Evolutionary conservation across 1,140 invertebrate species (phyloP), one percentile per base, ranked within the genome.

Genomic region (Leptopilina boulardi): DNA sequence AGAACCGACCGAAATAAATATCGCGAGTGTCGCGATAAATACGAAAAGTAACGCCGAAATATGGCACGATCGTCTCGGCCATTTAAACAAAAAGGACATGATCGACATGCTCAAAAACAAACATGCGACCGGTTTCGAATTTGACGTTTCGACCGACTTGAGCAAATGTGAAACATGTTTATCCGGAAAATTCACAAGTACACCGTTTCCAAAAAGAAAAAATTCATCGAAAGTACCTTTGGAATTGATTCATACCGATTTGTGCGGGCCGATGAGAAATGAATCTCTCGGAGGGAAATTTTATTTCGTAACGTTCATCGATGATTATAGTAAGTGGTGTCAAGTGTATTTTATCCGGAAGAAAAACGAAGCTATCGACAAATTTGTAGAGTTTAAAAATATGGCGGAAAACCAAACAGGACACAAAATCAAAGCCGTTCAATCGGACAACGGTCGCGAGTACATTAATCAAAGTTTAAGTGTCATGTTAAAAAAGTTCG

Each of bases 311-410:
- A 79, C 77, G 4, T 41, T 79, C 30, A 79, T 76, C 13, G 74
- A 79, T 15, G 74, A 79, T 56, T 51, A 30, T 41, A 73, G 54
- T 21, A 54, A 44, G 47, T 78, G 47, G 79, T 71, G 82, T 75
- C 13, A 71, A 71, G 42, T 47, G 38, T 73, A 77, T 74, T 71
- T 83, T 79, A 21, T 85, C 41, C 10, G 19, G 4, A 41, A 83
- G 77, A 21, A 47, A n/a, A 70, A 34, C 38, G 54, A 75, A 38
- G 59, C 70, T 1, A 42, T 42, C 15, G 59, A 70, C n/a, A 75
- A 70, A 70, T 75, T 70, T 56, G 15, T 59, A 2, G 74, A 75
- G 26, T 75, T 38, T 47, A 83, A 83, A 70, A 66, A 21, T 10
- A 54, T 82, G 59, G 80, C 56, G 3, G 77, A 74, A 30, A 77